phyloP scores from a whole-genome alignment of 2,113 vertebrate genomes.

The Microcebus ravelobensis region DNA sequence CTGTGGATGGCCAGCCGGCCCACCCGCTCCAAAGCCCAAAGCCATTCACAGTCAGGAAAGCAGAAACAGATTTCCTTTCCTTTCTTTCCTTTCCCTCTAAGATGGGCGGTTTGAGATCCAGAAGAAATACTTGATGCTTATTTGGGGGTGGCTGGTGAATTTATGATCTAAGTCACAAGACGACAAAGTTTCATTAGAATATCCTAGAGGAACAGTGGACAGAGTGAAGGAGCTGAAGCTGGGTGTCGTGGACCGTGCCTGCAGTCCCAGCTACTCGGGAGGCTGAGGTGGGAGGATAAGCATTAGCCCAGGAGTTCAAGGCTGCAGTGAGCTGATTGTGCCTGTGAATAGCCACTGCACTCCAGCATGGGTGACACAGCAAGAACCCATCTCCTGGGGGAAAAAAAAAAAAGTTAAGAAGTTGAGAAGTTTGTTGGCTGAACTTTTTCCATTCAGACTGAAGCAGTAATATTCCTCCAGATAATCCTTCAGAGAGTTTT shows the following conservation, averaged over 20 bases:
- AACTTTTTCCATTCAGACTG: neutral
- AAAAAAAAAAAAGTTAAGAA: neutral
- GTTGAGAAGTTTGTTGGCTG: neutral
- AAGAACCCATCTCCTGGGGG: neutral
- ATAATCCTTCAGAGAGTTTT: neutral
- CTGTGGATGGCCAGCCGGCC: neutral
- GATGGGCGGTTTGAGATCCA: neutral
- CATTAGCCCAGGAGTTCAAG: neutral
- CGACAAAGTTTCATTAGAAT: neutral
- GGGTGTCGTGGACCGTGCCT: neutral
- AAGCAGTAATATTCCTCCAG: neutral
- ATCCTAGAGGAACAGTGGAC: neutral
- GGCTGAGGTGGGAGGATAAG: neutral
- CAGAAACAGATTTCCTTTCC: neutral
- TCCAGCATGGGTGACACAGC: neutral
- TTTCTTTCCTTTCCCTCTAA: neutral
- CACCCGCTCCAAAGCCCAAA: neutral
- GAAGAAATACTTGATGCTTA: neutral
- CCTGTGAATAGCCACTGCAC: neutral
- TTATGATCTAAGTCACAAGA: neutral
- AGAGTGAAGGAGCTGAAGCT: neutral
- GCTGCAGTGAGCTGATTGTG: neutral
- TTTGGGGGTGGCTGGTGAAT: neutral
- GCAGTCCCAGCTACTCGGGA: neutral
- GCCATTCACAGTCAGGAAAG: neutral